A percentile compares a stretch with the other conserved stretches of the same genome.
Conservation (phyloP, 1,140 invertebrate species). For the Drosophila trapezifrons region DNA sequence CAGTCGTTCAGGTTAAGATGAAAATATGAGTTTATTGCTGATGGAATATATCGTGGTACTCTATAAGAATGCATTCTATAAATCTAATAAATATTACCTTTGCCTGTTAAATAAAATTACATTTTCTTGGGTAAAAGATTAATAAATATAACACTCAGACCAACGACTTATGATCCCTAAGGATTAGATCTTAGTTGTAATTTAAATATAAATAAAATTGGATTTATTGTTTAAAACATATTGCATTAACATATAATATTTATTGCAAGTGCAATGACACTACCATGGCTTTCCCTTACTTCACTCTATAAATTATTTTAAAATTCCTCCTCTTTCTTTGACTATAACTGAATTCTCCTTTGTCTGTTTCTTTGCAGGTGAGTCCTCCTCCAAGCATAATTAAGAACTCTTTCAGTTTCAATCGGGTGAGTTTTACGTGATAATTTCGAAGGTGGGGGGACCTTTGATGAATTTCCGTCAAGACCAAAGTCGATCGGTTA, state of each 20-base stretch:
- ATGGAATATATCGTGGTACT: not conserved
- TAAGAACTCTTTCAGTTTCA: constrained; percentile 6
- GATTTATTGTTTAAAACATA: not conserved
- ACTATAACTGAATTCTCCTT: constrained; percentile 20
- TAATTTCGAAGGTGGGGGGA: not conserved
- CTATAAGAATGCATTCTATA: no score
- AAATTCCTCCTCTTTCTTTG: constrained; percentile 3
- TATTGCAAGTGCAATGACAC: no score
- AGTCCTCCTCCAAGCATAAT: constrained; percentile 16
- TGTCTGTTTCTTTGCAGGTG: constrained; percentile 37
- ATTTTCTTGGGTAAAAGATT: no score
- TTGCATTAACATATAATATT: not conserved
- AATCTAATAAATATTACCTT: not conserved
- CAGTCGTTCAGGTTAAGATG: constrained; percentile 22
- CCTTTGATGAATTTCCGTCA: not conserved
- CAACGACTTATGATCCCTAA: no score
- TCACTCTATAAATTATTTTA: not conserved
- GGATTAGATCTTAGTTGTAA: no score
- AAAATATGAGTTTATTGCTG: constrained; percentile 8
- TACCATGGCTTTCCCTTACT: no score
- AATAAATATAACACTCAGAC: no score
- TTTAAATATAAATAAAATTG: not conserved
- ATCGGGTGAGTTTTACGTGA: constrained; percentile 9
- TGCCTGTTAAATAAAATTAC: no score
- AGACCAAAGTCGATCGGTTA: constrained; percentile 4